Evolutionary conservation across 1,140 invertebrate genomes (phyloP), one percentile per base, ranked within the genome.

Genomic region (Drosophila pallidifrons): DNA sequence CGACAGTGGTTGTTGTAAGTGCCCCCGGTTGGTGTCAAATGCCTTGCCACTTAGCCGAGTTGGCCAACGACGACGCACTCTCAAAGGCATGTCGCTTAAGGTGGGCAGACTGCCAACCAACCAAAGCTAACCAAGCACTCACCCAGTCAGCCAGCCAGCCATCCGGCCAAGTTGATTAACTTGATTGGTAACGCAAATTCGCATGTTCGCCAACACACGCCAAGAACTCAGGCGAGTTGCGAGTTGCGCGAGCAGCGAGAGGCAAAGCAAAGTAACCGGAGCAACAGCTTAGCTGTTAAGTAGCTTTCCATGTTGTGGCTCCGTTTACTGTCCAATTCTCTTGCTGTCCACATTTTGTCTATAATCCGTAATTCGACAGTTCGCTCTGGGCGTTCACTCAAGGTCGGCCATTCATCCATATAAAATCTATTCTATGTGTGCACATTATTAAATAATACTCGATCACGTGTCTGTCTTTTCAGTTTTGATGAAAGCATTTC

Each of bases 401-500:
- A 91, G 89, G 88, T 81, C 88, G 88, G 87, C 70, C 81, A 88
- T 85, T 85, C 86, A 85, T 90, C 86, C 54, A 45, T 20, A 54
- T 15, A 43, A 28, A 28, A 25, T 57, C 58, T 15, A 43, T 41
- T 30, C 15, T 11, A 1, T 25, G 35, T 35, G 55, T 54, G 3
- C 38, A 4, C 51, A 35, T 35, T 74, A 64, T 74, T 77, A 80
- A 20, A 47, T 75, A 80, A 83, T 75, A 67, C 6, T 28, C n/a
- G 30, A 67, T 32, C 49, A 64, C n/a, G 32, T 70, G 13, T 51
- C 43, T 46, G 10, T 59, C 61, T 55, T 90, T 90, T 13, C 93
- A 95, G 94, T 93, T 94, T 94, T 91, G 83, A 87, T 87, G 94
- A 95, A 93, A 94, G 94, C 88, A 94, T 93, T 88, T 94, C 94